Percentiles rank a stretch among this genome's conserved stretches.
These are phyloP conservation scores for Nerophis lumbriciformis DNA, from an alignment of 2,113 vertebrate species.

Conservation along the genomic window DNA sequence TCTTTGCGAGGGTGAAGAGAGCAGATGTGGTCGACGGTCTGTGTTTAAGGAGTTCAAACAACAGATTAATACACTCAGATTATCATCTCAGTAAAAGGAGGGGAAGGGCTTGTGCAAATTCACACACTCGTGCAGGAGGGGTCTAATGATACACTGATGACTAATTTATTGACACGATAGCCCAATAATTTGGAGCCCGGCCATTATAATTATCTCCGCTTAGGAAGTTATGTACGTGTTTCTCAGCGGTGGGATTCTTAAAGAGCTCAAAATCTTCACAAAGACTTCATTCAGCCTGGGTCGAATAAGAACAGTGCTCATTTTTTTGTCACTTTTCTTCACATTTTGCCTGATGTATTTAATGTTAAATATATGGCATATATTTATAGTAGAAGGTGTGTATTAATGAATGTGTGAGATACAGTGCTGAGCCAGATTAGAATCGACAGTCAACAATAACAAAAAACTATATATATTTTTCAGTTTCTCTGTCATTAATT, in stretches of 20 bases:
- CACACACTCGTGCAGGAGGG: not conserved
- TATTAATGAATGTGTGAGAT: too few species aligned
- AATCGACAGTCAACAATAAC: too few species aligned
- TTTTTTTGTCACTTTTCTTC: too few species aligned
- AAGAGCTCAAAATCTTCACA: not conserved
- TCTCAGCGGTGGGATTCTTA: too few species aligned
- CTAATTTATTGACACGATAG: not conserved
- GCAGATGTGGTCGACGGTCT: slow-evolving; percentile 75
- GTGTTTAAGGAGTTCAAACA: slow-evolving; percentile 76
- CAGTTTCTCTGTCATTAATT: too few species aligned
- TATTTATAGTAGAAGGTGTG: too few species aligned
- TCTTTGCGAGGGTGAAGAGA: slow-evolving; percentile 69
- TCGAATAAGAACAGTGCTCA: too few species aligned
- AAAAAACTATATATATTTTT: too few species aligned
- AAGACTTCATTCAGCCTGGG: too few species aligned
- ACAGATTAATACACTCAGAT: slow-evolving; percentile 77
- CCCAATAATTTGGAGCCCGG: not conserved
- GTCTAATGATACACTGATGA: not conserved
- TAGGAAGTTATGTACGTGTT: not conserved
- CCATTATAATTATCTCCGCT: not conserved
- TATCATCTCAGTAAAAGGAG: slow-evolving; percentile 41
- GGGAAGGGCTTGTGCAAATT: not conserved
- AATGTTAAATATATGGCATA: too few species aligned
- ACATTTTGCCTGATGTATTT: too few species aligned
- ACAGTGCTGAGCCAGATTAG: too few species aligned